Evolutionary conservation across 2,888 invertebrate genomes (phyloP).

Genomic region (Xanthia icteritia): DNA sequence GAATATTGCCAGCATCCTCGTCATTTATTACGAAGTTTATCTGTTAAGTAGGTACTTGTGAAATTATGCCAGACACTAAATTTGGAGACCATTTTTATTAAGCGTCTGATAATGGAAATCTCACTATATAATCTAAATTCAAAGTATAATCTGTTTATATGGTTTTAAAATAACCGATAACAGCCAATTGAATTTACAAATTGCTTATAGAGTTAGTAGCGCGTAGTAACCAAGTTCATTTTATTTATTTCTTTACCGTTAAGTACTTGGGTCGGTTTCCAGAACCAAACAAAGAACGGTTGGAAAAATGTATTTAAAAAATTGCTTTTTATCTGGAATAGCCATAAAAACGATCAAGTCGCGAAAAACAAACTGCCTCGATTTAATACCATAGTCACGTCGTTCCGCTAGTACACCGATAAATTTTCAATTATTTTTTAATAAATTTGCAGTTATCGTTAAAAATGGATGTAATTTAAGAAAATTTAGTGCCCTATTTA

Average conservation of each 20-base stretch:
- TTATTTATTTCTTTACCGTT: neutral
- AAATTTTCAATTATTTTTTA: conserved; percentile 35
- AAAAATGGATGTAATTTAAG: conserved; percentile 43
- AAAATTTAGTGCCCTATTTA: conserved; percentile 56
- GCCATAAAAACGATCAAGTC: conserved; percentile 24
- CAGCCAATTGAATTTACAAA: neutral
- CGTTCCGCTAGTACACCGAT: conserved; percentile 28
- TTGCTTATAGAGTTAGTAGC: neutral
- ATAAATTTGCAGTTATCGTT: conserved; percentile 32
- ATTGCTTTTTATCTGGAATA: neutral
- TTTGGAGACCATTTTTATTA: neutral
- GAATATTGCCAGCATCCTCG: conserved; percentile 31
- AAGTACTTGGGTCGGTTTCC: neutral
- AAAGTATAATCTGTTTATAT: neutral
- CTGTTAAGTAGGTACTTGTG: conserved; percentile 24
- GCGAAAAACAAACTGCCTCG: conserved; percentile 17
- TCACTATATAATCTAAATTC: neutral
- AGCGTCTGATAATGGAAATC: neutral
- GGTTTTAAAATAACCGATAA: neutral
- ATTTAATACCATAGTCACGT: conserved; percentile 27
- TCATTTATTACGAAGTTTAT: conserved; percentile 48
- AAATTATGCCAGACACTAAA: conserved; percentile 13
- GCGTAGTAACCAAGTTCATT: neutral
- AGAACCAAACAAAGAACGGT: neutral
- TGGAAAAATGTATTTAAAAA: neutral